These are phyloP conservation scores for Eristalis intricaria DNA, from an alignment of 2,888 invertebrate species.

Conservation along the genomic window DNA sequence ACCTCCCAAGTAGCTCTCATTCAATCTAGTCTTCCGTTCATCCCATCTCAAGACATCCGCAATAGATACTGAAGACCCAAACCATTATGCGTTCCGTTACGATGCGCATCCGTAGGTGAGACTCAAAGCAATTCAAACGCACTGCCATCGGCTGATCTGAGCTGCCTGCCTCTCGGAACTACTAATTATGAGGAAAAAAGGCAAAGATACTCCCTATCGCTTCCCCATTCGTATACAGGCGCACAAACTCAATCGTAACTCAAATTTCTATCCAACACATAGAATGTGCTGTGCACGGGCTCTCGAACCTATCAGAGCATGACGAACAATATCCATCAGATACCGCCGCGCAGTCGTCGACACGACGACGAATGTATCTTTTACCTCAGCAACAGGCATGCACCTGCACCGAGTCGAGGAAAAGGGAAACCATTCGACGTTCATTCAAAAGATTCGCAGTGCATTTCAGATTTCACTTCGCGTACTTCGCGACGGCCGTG, in stretches of 20 bases:
- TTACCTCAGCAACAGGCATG: constrained; percentile 20
- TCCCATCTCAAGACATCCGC: not conserved
- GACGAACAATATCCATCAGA: constrained; percentile 66
- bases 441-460: constrained; percentile 61
- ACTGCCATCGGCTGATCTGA: constrained; percentile 47
- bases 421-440: constrained; percentile 64
- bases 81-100: constrained; percentile 59
- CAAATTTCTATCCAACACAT: constrained; percentile 49
- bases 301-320: constrained; percentile 61
- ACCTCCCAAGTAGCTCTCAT: not conserved
- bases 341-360: constrained; percentile 2
- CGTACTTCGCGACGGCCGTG: no score
- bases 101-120: constrained; percentile 67
- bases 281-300: constrained; percentile 4
- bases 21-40: not conserved
- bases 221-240: constrained; percentile 11
- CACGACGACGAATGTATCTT: constrained; percentile 25
- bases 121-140: constrained; percentile 54
- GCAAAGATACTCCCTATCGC: constrained; percentile 58
- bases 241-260: constrained; percentile 50
- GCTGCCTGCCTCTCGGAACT: constrained; percentile 37
- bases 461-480: constrained; percentile 63
- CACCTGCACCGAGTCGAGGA: constrained; percentile 53
- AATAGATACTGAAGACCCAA: not conserved
- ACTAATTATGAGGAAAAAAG: constrained; percentile 30